Percentiles rank a stretch among this genome's conserved stretches.
phyloP scores from a whole-genome alignment of 2,797 vertebrate species.

The Trachurus trachurus region DNA sequence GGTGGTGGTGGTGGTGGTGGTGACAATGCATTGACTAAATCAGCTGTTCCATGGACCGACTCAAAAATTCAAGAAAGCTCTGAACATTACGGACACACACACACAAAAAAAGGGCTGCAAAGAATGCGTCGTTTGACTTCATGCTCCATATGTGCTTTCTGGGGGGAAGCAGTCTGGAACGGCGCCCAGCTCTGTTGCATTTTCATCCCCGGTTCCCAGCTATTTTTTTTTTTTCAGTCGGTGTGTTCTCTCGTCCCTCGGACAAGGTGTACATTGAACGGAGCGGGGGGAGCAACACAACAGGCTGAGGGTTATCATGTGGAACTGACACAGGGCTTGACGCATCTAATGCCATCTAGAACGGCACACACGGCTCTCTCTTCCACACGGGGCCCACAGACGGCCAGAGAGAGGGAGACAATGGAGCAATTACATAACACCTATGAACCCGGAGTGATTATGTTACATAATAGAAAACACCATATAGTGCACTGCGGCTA shows the following conservation, averaged over 20 bases:
- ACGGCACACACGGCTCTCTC: constrained; percentile 26
- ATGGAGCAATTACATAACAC: constrained; percentile 63
- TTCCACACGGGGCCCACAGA: constrained; percentile 47
- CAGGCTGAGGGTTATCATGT: constrained; percentile 66
- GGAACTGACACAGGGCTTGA: constrained; percentile 63
- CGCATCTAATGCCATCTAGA: constrained; percentile 58
- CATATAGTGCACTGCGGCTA: constrained; percentile 20
- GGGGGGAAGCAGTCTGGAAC: constrained; percentile 48
- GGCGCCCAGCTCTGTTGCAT: constrained; percentile 47
- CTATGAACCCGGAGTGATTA: constrained; percentile 39
- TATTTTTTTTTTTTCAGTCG: constrained; percentile 42
- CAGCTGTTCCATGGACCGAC: constrained; percentile 51
- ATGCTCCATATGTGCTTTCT: constrained; percentile 56
- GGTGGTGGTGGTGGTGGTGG: background rate
- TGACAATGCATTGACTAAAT: constrained; percentile 64
- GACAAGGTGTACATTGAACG: constrained; percentile 78
- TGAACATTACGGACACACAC: constrained; percentile 18
- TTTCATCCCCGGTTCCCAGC: constrained; percentile 64
- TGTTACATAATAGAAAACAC: constrained; percentile 49
- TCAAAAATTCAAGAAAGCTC: constrained; percentile 72
- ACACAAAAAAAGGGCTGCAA: constrained; percentile 35
- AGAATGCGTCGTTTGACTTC: constrained; percentile 64
- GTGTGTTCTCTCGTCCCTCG: constrained; percentile 26
- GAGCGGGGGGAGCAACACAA: constrained; percentile 48
- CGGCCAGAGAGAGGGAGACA: constrained; percentile 39